These are phyloP conservation scores for Hylaeus anthracinus DNA, from an alignment of 1,140 invertebrate genomes.

Conservation along the genomic window DNA sequence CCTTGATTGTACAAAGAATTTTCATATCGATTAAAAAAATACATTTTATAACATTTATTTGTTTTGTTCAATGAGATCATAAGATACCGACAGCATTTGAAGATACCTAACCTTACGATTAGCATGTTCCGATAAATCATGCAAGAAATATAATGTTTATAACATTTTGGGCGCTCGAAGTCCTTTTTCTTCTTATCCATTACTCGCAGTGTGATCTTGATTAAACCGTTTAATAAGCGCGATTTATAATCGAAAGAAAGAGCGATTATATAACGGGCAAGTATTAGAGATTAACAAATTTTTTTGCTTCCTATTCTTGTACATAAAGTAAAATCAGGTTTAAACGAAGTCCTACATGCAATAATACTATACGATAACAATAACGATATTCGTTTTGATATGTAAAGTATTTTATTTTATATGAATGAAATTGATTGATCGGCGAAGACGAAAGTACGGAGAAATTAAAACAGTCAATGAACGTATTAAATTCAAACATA, in stretches of 20 bases:
- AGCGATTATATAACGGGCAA: conserved; percentile 18
- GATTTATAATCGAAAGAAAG: conserved; percentile 29
- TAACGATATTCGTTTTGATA: conserved; percentile 62
- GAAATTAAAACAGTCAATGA: conserved; percentile 52
- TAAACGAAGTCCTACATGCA: conserved; percentile 60
- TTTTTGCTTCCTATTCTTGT: conserved; percentile 69
- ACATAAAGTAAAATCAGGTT: conserved; percentile 61
- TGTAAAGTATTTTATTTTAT: conserved; percentile 70
- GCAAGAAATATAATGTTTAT: conserved; percentile 13
- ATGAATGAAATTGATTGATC: conserved; percentile 48
- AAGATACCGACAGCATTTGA: conserved; percentile 36
- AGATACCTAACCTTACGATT: conserved; percentile 32
- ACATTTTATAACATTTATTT: conserved; percentile 19
- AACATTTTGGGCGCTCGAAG: conserved; percentile 16
- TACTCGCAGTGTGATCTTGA: conserved; percentile 19
- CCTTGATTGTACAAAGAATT: conserved; percentile 7
- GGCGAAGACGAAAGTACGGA: conserved; percentile 42
- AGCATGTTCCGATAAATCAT: conserved; percentile 27
- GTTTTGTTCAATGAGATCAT: conserved; percentile 9
- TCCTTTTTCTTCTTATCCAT: conserved; percentile 43
- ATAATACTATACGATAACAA: conserved; percentile 58
- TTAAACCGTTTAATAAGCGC: conserved; percentile 20
- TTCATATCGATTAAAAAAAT: not conserved
- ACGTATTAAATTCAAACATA: conserved; percentile 46
- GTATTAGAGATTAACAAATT: conserved; percentile 47